A percentile compares a stretch with the other conserved stretches of the same genome.
Evolutionary conservation across 2,113 vertebrate species (phyloP).

Genomic region (Quiscalus mexicanus): DNA sequence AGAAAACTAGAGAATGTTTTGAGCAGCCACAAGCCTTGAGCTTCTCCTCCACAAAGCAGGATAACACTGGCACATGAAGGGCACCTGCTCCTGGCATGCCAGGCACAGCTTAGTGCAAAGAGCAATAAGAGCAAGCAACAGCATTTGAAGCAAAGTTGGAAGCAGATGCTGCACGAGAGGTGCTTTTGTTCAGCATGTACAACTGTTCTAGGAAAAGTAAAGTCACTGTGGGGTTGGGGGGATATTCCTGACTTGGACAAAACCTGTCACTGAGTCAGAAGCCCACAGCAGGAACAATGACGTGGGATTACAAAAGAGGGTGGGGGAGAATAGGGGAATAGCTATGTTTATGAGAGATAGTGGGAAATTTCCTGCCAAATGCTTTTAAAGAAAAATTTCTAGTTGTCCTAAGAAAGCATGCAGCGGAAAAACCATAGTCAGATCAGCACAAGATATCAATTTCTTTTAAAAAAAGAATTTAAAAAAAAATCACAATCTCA

Average conservation of each 20-base stretch:
- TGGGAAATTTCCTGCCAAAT: background rate
- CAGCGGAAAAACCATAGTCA: background rate
- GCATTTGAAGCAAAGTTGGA: background rate
- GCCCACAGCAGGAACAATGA: background rate
- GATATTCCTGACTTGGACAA: background rate
- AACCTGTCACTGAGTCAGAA: background rate
- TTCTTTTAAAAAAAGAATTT: background rate
- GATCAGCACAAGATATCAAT: background rate
- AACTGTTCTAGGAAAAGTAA: background rate
- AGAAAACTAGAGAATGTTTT: background rate
- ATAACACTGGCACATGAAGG: background rate
- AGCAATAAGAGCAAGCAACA: background rate
- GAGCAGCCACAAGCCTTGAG: background rate
- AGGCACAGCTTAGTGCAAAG: background rate
- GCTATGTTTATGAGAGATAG: background rate
- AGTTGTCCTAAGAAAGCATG: background rate
- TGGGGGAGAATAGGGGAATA: background rate
- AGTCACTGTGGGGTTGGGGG: fast-evolving
- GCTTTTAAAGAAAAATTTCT: background rate
- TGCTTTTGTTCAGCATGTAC: background rate
- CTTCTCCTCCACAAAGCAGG: background rate
- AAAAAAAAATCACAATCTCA: background rate
- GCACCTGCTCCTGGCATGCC: background rate
- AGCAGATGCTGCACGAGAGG: background rate
- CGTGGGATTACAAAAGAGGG: background rate